These are phyloP conservation scores for Orthosia gracilis DNA, from an alignment of 2,888 invertebrate genomes.

Conservation along the genomic window DNA sequence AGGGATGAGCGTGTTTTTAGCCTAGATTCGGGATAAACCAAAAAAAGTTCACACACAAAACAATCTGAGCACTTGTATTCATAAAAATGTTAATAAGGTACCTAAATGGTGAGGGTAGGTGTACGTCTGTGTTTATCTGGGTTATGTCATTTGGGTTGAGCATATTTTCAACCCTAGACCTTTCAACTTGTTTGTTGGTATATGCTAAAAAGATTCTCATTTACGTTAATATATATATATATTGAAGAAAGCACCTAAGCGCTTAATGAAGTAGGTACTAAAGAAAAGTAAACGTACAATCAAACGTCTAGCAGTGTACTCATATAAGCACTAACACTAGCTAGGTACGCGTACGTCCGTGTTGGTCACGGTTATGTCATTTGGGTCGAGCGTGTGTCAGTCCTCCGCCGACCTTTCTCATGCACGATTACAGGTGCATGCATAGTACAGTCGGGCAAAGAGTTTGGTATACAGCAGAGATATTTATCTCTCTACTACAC, in stretches of 20 bases:
- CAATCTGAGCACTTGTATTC: not conserved
- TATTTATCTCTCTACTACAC: not conserved
- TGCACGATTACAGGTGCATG: conserved; percentile 62
- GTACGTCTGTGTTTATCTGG: too few relatives aligned
- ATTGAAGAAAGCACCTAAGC: too few relatives aligned
- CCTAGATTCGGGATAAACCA: too few relatives aligned
- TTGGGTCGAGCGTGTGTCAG: conserved; percentile 65
- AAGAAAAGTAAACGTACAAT: too few relatives aligned
- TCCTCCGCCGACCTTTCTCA: conserved; percentile 62
- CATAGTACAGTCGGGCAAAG: conserved; percentile 28
- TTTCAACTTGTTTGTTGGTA: too few relatives aligned
- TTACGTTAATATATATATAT: too few relatives aligned
- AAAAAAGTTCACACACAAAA: not conserved
- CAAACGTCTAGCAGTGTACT: not conserved
- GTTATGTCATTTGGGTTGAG: too few relatives aligned
- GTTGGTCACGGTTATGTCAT: conserved; percentile 66
- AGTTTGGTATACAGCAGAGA: not conserved
- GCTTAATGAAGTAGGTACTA: too few relatives aligned
- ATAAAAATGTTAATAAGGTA: not conserved
- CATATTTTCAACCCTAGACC: too few relatives aligned
- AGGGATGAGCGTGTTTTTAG: too few relatives aligned
- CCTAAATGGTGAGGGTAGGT: too few relatives aligned
- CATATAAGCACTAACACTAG: conserved; percentile 7
- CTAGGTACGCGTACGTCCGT: conserved; percentile 27
- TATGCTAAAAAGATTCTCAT: too few relatives aligned